Evolutionary conservation across 2,113 vertebrate genomes (phyloP).

Genomic region (Craseonycteris thonglongyai): DNA sequence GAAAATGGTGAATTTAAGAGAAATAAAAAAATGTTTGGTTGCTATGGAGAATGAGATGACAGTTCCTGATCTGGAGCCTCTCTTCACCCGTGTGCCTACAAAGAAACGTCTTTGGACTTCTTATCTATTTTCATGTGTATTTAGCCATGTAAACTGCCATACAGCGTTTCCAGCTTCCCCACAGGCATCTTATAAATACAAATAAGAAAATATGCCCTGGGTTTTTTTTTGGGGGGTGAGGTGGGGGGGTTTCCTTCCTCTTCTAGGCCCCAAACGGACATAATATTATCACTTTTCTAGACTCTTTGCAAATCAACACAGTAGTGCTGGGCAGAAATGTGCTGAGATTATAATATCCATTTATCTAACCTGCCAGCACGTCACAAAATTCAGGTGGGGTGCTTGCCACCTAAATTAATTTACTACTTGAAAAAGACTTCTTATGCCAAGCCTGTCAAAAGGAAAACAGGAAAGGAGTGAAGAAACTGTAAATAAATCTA

Average conservation of each 20-base stretch:
- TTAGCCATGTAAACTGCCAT: conserved; percentile 76
- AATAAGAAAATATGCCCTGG: conserved; percentile 73
- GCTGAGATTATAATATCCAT: conserved; percentile 77
- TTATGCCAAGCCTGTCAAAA: conserved; percentile 57
- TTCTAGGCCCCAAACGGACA: conserved; percentile 74
- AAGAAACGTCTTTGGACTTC: conserved; percentile 66
- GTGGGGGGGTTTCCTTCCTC: no score
- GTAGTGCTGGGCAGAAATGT: conserved; percentile 66
- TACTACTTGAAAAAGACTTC: conserved; percentile 78
- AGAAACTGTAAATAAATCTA: conserved; percentile 61
- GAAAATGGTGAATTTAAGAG: conserved; percentile 64
- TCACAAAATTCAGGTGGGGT: conserved; percentile 75
- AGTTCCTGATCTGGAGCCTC: conserved; percentile 65
- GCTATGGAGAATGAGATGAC: conserved; percentile 67
- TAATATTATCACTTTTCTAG: conserved; percentile 79
- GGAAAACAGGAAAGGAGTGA: conserved; percentile 46
- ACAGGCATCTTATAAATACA: conserved; percentile 80
- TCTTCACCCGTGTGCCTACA: conserved; percentile 53
- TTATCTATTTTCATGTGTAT: conserved; percentile 74
- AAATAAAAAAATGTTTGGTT: conserved; percentile 48
- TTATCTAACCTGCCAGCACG: conserved; percentile 77
- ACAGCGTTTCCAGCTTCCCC: conserved; percentile 69
- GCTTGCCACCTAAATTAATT: conserved; percentile 78
- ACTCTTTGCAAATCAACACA: conserved; percentile 71
- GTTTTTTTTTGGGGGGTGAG: no score